These are phyloP conservation scores for Aproaerema taeniolella DNA, from an alignment of 2,888 invertebrate species.

Conservation along the genomic window DNA sequence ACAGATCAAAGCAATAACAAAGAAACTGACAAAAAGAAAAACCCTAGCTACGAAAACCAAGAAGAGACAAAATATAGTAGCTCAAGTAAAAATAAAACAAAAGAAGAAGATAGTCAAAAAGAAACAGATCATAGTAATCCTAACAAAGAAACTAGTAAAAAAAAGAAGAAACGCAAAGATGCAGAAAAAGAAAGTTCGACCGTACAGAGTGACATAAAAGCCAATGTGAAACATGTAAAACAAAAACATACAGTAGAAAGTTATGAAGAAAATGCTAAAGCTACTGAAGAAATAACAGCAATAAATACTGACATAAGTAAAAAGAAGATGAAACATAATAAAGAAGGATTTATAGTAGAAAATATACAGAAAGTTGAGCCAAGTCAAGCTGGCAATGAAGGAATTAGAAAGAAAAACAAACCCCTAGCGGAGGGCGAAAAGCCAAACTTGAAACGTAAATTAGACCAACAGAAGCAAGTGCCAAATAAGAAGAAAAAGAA, in stretches of 20 bases:
- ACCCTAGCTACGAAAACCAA: no score
- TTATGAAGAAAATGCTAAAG: constrained; percentile 3
- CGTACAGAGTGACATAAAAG: not conserved
- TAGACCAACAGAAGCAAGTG: no score
- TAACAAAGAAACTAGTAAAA: constrained; percentile 3
- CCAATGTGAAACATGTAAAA: constrained; percentile 4
- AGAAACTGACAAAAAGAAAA: not conserved
- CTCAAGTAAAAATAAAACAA: no score
- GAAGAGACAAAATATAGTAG: no score
- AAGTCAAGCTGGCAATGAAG: constrained; percentile 28
- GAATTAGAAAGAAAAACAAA: constrained; percentile 2
- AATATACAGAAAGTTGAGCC: constrained; percentile 31
- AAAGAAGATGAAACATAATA: constrained; percentile 34
- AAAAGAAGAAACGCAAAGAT: constrained; percentile 14
- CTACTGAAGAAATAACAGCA: no score
- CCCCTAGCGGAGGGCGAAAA: no score
- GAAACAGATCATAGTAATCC: not conserved
- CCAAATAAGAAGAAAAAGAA: constrained; percentile 22
- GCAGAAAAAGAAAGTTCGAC: not conserved
- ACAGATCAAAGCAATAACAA: constrained; percentile 18
- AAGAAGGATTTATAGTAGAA: constrained; percentile 37
- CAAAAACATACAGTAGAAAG: constrained; percentile 9
- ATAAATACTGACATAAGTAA: constrained; percentile 3
- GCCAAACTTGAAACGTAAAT: no score
- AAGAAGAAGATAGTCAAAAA: not conserved